phyloP scores from a whole-genome alignment of 1,140 invertebrate genomes.

The Chironomus tepperi region DNA sequence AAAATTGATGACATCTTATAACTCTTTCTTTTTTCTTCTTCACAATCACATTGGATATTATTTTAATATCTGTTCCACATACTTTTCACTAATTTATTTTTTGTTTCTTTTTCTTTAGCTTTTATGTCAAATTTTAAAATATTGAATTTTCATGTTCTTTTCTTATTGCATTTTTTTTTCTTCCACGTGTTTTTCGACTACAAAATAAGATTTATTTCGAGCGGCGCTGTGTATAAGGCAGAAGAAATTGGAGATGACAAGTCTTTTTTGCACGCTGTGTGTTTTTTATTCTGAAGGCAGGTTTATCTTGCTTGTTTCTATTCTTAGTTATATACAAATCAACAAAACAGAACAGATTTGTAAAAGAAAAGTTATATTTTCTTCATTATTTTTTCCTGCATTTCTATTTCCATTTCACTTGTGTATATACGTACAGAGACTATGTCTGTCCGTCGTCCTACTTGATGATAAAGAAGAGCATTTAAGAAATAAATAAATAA shows the following conservation, averaged over 20 bases:
- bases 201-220: no score
- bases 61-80: not conserved
- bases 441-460: no score
- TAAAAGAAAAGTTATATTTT: not conserved
- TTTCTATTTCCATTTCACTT: not conserved
- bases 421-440: not conserved
- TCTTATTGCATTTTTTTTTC: no score
- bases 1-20: conserved; percentile 8
- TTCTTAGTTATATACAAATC: not conserved
- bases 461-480: no score
- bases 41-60: not conserved
- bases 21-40: not conserved
- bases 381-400: not conserved
- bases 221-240: no score
- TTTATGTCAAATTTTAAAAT: no score
- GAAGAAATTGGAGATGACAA: not conserved
- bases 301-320: conserved; percentile 6
- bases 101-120: no score
- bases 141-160: no score
- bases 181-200: no score
- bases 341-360: not conserved
- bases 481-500: no score
- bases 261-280: not conserved
- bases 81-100: no score
- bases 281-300: not conserved